Conservation (phyloP, 2,113 vertebrate genomes). For the Arizona elegans region DNA sequence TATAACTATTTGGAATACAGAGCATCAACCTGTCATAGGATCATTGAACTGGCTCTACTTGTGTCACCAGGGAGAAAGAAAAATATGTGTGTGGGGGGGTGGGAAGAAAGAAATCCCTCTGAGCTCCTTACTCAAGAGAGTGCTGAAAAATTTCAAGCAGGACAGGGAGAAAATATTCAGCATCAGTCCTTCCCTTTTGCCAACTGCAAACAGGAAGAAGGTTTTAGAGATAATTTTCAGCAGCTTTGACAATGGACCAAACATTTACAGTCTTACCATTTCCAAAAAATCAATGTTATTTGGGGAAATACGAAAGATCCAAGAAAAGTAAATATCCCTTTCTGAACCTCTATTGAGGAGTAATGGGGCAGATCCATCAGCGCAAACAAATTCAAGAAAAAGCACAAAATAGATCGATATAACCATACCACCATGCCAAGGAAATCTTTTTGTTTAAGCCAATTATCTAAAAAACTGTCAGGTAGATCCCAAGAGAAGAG, state of each 20-base stretch:
- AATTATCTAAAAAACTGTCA: slow-evolving; percentile 25
- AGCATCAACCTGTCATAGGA: not conserved
- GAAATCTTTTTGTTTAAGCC: slow-evolving; percentile 21
- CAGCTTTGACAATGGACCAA: not conserved
- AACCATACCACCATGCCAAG: not conserved
- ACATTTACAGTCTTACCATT: not conserved
- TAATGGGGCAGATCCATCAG: not conserved
- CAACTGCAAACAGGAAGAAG: not conserved
- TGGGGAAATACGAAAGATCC: not conserved
- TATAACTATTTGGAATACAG: not conserved
- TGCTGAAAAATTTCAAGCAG: not conserved
- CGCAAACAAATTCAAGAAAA: not conserved
- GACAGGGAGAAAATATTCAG: not conserved
- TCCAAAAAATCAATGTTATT: not conserved
- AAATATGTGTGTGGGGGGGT: too few relatives aligned
- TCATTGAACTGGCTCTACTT: not conserved
- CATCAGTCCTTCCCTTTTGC: not conserved
- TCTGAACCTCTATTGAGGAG: not conserved
- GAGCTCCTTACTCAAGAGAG: not conserved
- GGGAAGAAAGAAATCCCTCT: not conserved
- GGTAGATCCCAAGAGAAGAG: not conserved
- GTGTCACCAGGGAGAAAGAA: not conserved
- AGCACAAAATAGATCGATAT: not conserved
- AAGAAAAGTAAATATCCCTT: not conserved
- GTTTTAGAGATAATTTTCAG: not conserved